Evolutionary conservation across 1,140 invertebrate species (phyloP).

Genomic region (Leptinotarsa lineolata): DNA sequence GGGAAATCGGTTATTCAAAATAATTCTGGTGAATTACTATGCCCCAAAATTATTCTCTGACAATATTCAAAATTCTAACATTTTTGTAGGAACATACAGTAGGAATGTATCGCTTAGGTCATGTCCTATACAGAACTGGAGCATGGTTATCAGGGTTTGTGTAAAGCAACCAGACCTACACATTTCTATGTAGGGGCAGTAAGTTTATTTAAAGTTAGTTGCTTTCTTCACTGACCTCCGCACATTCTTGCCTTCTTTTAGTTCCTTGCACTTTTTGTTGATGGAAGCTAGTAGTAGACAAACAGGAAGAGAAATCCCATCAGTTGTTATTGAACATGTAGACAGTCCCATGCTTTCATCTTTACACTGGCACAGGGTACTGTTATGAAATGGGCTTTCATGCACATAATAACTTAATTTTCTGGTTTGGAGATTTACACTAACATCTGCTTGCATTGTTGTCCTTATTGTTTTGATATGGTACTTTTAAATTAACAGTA

Average conservation of each 20-base stretch:
- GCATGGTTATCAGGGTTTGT: slow-evolving; percentile 83
- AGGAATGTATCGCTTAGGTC: slow-evolving; percentile 45
- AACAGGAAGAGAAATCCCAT: slow-evolving; percentile 46
- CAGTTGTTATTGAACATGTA: slow-evolving; percentile 58
- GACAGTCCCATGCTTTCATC: slow-evolving; percentile 51
- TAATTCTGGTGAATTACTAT: neutral
- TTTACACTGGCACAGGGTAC: slow-evolving; percentile 45
- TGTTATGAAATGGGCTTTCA: neutral
- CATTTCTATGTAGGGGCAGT: slow-evolving; percentile 64
- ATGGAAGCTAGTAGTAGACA: slow-evolving; percentile 8
- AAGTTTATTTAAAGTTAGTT: slow-evolving; percentile 38
- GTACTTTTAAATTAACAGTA: too few species aligned
- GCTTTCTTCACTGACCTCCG: neutral
- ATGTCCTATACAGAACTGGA: slow-evolving; percentile 91
- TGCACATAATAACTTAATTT: neutral
- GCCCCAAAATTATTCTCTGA: neutral
- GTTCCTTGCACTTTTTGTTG: neutral
- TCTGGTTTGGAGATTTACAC: neutral
- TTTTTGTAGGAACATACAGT: slow-evolving; percentile 24
- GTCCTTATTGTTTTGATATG: neutral
- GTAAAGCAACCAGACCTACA: slow-evolving; percentile 62
- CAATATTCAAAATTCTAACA: neutral
- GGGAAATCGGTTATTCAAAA: neutral
- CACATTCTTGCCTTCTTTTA: slow-evolving; percentile 6
- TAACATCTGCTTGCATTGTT: neutral